Conservation (phyloP, 2,113 vertebrate genomes). For the Dendrocopos noguchii region DNA sequence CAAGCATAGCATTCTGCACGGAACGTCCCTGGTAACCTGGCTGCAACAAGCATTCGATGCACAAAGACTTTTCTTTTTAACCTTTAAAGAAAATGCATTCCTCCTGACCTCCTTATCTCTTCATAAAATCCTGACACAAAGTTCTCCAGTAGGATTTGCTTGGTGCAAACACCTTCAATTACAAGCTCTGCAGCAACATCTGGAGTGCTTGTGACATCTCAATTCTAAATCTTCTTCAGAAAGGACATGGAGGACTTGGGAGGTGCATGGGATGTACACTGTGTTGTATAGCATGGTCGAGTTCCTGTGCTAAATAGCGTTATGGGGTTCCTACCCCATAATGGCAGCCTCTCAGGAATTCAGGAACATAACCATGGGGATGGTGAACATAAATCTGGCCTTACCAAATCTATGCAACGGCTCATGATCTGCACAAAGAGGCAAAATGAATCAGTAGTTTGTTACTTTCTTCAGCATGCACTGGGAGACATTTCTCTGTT, state of each 20-base stretch:
- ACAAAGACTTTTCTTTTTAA: background rate
- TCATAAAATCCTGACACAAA: background rate
- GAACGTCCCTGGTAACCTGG: background rate
- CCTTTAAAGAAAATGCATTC: background rate
- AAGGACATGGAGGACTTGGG: background rate
- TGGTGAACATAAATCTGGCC: background rate
- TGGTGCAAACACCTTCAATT: background rate
- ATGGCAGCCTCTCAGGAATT: background rate
- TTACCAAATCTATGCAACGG: background rate
- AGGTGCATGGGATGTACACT: background rate
- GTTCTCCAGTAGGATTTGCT: background rate
- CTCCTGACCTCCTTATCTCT: background rate
- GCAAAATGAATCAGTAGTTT: conserved; percentile 2
- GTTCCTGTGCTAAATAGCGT: fast-evolving
- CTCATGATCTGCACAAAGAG: background rate
- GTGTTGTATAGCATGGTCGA: fast-evolving
- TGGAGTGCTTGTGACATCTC: background rate
- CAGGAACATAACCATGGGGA: background rate
- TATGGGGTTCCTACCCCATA: background rate
- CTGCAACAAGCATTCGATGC: background rate
- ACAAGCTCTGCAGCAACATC: background rate
- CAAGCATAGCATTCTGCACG: background rate
- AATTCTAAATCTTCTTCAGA: background rate
- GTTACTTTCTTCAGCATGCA: background rate
- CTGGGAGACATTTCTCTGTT: conserved; percentile 1